These are phyloP conservation scores for Cheirogaleus medius DNA, from an alignment of 2,113 vertebrate genomes.

Conservation along the genomic window DNA sequence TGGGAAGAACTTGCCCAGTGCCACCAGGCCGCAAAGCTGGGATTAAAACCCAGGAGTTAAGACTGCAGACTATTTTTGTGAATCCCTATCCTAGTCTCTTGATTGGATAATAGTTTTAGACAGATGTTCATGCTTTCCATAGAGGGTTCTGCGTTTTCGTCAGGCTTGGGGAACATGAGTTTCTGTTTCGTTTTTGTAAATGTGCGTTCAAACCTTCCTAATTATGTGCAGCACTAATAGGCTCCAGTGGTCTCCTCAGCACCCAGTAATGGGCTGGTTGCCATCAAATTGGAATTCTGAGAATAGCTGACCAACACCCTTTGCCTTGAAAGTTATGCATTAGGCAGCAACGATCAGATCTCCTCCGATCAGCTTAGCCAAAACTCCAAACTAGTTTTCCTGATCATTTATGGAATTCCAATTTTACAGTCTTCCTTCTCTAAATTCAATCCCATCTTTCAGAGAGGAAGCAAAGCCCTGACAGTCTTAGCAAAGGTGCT, in stretches of 20 bases:
- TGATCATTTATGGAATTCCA: background rate
- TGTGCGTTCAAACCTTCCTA: background rate
- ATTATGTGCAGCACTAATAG: background rate
- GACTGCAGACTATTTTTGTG: rapidly evolving
- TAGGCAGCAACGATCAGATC: no score
- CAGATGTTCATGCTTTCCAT: background rate
- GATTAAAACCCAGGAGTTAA: background rate
- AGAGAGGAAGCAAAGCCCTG: background rate
- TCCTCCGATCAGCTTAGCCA: background rate
- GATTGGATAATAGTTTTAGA: background rate
- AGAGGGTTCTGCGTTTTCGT: background rate
- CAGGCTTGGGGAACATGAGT: background rate
- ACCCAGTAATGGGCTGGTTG: background rate
- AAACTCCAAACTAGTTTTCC: background rate
- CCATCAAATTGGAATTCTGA: background rate
- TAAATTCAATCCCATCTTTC: background rate
- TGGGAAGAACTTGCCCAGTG: background rate
- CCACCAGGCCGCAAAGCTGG: background rate
- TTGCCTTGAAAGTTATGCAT: background rate
- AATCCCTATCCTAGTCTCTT: background rate
- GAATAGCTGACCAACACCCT: background rate
- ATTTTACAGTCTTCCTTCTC: background rate
- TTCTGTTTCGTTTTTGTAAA: background rate
- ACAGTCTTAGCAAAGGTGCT: background rate
- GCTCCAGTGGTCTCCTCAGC: background rate